phyloP scores from a whole-genome alignment of 1,140 invertebrate species.

The Zaprionus nigranus region DNA sequence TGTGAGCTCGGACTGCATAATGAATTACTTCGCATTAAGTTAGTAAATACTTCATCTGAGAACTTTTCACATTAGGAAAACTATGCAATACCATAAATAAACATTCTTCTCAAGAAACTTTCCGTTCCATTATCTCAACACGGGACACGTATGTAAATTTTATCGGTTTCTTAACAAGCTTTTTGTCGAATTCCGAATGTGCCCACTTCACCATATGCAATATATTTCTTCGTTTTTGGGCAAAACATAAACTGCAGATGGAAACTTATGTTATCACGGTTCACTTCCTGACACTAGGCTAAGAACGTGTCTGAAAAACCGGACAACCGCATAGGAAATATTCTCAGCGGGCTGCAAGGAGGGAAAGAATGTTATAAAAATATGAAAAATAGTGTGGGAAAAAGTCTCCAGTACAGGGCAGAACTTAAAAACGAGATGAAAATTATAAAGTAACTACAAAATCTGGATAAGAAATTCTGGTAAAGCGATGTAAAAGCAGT shows the following conservation, averaged over 20 bases:
- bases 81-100: neutral
- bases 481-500: neutral
- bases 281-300: conserved; percentile 62
- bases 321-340: conserved; percentile 36
- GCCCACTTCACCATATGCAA: conserved; percentile 3
- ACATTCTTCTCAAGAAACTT: neutral
- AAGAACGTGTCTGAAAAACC: conserved; percentile 26
- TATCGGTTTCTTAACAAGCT: conserved; percentile 42
- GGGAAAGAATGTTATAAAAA: conserved; percentile 48
- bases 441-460: conserved; percentile 83
- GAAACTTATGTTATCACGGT: conserved; percentile 70
- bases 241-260: conserved; percentile 62
- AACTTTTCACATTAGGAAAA: neutral
- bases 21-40: too few species aligned
- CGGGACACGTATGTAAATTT: conserved; percentile 19
- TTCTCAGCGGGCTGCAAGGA: neutral
- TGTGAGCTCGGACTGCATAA: too few species aligned
- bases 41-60: neutral
- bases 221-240: conserved; percentile 26
- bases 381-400: conserved; percentile 63
- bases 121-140: neutral
- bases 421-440: conserved; percentile 76
- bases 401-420: conserved; percentile 37
- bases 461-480: conserved; percentile 73
- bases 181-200: conserved; percentile 19